These are phyloP conservation scores for Microcebus lehilahytsara DNA, from an alignment of 2,113 vertebrate species.

Conservation along the genomic window DNA sequence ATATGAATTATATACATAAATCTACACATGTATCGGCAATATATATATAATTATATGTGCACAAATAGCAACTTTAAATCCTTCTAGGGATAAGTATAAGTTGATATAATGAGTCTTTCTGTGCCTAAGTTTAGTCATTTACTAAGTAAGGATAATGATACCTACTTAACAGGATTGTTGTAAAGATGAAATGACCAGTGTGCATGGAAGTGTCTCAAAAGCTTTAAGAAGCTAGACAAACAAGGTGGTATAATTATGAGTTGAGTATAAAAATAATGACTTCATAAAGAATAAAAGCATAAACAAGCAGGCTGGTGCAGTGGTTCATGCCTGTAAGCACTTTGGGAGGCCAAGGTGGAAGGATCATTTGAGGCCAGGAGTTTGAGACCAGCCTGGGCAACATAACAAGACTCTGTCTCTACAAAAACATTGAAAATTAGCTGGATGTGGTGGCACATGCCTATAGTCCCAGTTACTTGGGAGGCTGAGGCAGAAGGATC, in stretches of 20 bases:
- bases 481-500: no score
- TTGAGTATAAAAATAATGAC: neutral
- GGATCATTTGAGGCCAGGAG: no score
- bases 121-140: neutral
- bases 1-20: neutral
- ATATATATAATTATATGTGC: neutral
- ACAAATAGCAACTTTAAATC: neutral
- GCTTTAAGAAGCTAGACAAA: neutral
- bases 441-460: no score
- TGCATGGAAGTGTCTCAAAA: neutral
- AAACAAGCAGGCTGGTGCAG: neutral
- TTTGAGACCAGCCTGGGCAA: no score
- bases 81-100: neutral
- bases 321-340: no score
- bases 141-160: neutral
- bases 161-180: neutral
- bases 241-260: neutral
- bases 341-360: no score
- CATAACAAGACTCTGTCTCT: no score
- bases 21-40: neutral
- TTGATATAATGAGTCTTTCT: neutral
- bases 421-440: no score
- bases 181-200: neutral
- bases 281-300: neutral
- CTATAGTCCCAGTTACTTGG: no score